Conservation (phyloP, 2,888 invertebrate genomes). For the Andrena chrysosceles region DNA sequence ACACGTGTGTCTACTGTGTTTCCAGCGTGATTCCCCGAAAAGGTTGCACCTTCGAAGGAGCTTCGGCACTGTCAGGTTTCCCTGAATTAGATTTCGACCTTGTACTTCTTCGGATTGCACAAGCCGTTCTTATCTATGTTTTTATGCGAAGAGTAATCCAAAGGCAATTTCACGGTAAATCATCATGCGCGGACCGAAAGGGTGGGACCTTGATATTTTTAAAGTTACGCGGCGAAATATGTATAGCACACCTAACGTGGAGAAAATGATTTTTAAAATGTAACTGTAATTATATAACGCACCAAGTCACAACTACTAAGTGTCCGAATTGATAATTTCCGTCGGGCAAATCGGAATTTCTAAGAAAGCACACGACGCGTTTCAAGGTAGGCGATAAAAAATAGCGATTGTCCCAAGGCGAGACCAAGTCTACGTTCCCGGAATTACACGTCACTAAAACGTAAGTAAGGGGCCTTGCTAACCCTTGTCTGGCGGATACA, state of each 20-base stretch:
- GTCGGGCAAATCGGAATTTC: neutral
- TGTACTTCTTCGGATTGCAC: constrained; percentile 52
- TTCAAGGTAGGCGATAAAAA: neutral
- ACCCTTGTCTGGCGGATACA: no score
- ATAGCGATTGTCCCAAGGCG: neutral
- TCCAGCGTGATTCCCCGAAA: neutral
- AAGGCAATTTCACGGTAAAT: neutral
- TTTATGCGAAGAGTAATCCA: neutral
- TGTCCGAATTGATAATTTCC: neutral
- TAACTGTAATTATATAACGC: no score
- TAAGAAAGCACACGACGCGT: neutral
- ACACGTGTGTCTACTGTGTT: no score
- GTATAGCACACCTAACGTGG: no score
- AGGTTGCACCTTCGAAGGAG: constrained; percentile 14
- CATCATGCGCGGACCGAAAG: neutral
- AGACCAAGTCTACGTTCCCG: neutral
- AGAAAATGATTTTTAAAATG: no score
- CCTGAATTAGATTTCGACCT: constrained; percentile 58
- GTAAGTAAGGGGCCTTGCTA: no score
- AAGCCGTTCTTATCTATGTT: constrained; percentile 32
- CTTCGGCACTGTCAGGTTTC: constrained; percentile 45
- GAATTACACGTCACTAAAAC: neutral
- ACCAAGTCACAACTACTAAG: no score
- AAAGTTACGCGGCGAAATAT: neutral
- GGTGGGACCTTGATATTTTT: neutral